Evolutionary conservation across 2,113 vertebrate species (phyloP).

Genomic region (Datnioides undecimradiatus): DNA sequence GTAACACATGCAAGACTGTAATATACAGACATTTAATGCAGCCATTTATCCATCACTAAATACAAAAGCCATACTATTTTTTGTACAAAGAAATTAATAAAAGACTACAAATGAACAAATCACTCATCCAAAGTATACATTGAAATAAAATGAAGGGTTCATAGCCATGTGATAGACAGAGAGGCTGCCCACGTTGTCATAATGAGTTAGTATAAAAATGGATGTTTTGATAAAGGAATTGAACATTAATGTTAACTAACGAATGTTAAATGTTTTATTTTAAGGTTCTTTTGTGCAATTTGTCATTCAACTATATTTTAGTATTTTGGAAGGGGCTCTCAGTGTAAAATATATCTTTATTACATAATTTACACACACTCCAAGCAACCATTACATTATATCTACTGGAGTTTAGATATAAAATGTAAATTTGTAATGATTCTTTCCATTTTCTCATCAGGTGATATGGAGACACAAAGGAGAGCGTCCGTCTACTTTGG

Average conservation of each 20-base stretch:
- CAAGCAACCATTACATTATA: background rate
- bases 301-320: background rate
- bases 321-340: background rate
- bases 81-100: background rate
- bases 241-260: background rate
- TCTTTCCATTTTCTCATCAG: constrained; percentile 39
- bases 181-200: background rate
- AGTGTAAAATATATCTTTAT: background rate
- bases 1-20: constrained; percentile 35
- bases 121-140: background rate
- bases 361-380: no score
- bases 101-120: background rate
- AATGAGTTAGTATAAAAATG: background rate
- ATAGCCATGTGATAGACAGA: background rate
- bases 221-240: background rate
- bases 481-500: constrained; percentile 71
- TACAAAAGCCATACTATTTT: background rate
- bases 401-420: background rate
- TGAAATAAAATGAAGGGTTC: background rate
- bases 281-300: background rate
- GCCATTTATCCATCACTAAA: background rate
- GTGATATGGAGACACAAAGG: constrained; percentile 81
- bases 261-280: background rate
- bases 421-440: background rate
- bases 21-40: background rate